Base-by-base conservation (phyloP, 2,113 vertebrate genomes). In the Australoheros scitulus region DNA sequence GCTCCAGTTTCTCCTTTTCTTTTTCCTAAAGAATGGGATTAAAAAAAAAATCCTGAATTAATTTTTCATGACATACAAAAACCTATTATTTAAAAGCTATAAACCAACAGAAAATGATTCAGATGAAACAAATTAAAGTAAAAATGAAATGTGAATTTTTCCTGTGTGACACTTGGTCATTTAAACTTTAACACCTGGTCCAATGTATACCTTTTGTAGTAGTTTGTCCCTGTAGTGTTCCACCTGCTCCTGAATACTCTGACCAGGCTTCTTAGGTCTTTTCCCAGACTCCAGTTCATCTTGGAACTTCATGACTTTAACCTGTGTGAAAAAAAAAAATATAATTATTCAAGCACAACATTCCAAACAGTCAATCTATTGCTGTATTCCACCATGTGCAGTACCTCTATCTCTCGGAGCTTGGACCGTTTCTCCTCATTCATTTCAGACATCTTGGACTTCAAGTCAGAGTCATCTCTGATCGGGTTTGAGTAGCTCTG, bases 221-320 rank as follows among this genome's bases (percentile, higher is more conserved):
- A 99, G 96, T 90, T 99, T 99, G 93, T 99, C 98, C 91, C 99
- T 96, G 92, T 99, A 99, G 89, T 99, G 98, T 93, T 99, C 98
- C 93, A 99, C 97, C 94, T 99, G 99, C 84, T 99, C 99, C 92
- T 98, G 98, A 94, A 99, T 96, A 92, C 96, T 98, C 90, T 98
- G 99, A 72, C 97, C 97, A 57, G 97, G 95, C 85, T 99, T 99
- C 93, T 99, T 99, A 64, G 97, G 97, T 89, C 98, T 96, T 94
- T 99, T 99, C 64, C 99, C 99, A 87, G 97, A 99, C 84, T 99
- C 99, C 87, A 99, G 94, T 92, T 99, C 99, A 95, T 99, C 99
- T 89, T 99, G 98, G 95, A 99, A 99, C 95, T 99, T 99, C 97
- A 99, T 99, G 86, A 99, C 99, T 92, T 99, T 99, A 68, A 99